These are phyloP conservation scores for Drosophila engyochracea DNA, from an alignment of 2,888 invertebrate genomes.

Conservation along the genomic window DNA sequence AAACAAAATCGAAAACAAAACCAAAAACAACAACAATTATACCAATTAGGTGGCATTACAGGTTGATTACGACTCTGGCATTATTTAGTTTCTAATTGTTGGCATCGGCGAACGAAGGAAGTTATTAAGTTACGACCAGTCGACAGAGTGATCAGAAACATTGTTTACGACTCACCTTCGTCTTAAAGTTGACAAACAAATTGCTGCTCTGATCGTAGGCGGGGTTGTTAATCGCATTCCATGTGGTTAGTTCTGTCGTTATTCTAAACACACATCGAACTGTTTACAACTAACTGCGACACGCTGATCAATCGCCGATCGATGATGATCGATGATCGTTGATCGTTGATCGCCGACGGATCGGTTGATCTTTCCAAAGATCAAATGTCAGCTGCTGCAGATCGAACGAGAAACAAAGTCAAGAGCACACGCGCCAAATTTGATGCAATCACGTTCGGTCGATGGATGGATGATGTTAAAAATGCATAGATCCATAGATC, in stretches of 20 bases:
- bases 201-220: constrained; percentile 57
- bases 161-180: constrained; percentile 66
- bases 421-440: constrained; percentile 75
- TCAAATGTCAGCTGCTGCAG: constrained; percentile 62
- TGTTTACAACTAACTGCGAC: constrained; percentile 11
- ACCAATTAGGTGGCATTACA: constrained; percentile 81
- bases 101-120: constrained; percentile 48
- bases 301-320: constrained; percentile 27
- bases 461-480: constrained; percentile 29
- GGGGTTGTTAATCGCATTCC: constrained; percentile 60
- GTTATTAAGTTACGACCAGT: constrained; percentile 57
- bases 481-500: constrained; percentile 23
- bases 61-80: constrained; percentile 72
- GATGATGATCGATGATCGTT: constrained; percentile 15
- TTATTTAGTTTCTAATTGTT: constrained; percentile 38
- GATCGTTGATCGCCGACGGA: constrained; percentile 25
- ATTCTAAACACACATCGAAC: constrained; percentile 28
- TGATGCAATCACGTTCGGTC: constrained; percentile 54
- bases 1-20: constrained; percentile 31
- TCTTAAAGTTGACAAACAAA: constrained; percentile 55
- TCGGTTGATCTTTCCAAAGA: constrained; percentile 66
- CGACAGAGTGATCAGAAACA: constrained; percentile 14
- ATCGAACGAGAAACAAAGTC: constrained; percentile 67
- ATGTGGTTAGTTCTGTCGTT: constrained; percentile 52
- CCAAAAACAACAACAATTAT: constrained; percentile 62